Evolutionary conservation across 1,140 invertebrate genomes (phyloP).

Genomic region (Oryctes rhinoceros): DNA sequence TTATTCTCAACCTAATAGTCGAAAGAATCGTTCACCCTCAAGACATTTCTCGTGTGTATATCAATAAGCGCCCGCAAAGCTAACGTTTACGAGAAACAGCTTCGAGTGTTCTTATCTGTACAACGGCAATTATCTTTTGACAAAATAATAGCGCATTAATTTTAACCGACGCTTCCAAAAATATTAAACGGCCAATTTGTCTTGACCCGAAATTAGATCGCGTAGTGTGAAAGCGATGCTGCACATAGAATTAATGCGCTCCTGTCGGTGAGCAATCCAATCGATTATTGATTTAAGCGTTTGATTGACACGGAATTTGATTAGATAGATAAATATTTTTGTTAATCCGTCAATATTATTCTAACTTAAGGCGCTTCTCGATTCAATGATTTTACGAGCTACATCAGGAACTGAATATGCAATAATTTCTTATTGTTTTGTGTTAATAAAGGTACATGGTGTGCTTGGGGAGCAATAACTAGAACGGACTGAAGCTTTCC

Average conservation of each 20-base stretch:
- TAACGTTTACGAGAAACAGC: conserved; percentile 17
- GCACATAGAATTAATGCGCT: not conserved
- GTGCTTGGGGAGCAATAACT: too few species aligned
- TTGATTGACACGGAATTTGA: not conserved
- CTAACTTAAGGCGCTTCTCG: not conserved
- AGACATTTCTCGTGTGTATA: not conserved
- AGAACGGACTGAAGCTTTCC: too few species aligned
- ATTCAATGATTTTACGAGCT: not conserved
- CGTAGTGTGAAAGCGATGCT: not conserved
- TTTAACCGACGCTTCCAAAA: conserved; percentile 14
- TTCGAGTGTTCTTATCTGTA: not conserved
- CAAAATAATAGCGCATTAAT: conserved; percentile 19
- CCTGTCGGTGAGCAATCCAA: not conserved
- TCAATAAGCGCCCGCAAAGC: not conserved
- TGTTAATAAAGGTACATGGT: too few species aligned
- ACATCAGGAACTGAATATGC: not conserved
- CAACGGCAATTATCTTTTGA: conserved; percentile 5
- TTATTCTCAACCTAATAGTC: not conserved
- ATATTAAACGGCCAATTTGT: conserved; percentile 6
- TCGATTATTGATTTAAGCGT: not conserved
- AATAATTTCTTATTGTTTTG: not conserved
- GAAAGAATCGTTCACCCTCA: not conserved
- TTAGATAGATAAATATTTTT: not conserved
- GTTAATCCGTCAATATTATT: not conserved
- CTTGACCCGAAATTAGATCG: not conserved